Conservation (phyloP, 2,888 invertebrate genomes). For the Zonitis immaculata region DNA sequence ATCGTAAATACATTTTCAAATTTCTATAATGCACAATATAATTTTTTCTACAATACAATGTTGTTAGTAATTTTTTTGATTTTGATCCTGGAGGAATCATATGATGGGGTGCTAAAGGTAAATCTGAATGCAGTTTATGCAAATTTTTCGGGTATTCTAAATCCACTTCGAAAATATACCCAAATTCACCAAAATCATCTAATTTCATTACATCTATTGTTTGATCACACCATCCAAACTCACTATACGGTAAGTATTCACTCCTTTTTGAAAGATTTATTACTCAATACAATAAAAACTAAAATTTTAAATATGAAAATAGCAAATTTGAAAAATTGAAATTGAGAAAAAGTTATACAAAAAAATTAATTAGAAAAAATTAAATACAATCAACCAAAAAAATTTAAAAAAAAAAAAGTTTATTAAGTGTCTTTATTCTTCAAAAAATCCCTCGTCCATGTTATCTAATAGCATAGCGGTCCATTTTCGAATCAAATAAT, state of each 20-base stretch:
- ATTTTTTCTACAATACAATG: conserved; percentile 20
- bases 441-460: too few relatives aligned
- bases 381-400: too few relatives aligned
- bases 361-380: too few relatives aligned
- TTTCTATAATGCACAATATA: conserved; percentile 25
- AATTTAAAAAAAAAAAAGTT: too few relatives aligned
- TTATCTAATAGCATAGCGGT: too few relatives aligned
- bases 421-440: too few relatives aligned
- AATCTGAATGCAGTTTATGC: conserved; percentile 29
- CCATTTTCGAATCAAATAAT: too few relatives aligned
- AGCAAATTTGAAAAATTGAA: conserved; percentile 21
- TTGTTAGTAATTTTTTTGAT: conserved; percentile 15
- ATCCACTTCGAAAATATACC: conserved; percentile 32
- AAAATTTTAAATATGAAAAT: conserved; percentile 29
- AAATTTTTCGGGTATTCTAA: conserved; percentile 35
- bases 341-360: too few relatives aligned
- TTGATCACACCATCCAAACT: conserved; percentile 8
- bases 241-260: neutral
- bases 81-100: conserved; percentile 1
- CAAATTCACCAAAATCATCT: conserved; percentile 20
- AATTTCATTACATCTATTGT: conserved; percentile 4
- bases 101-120: conserved; percentile 1
- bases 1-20: conserved; percentile 26
- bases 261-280: neutral
- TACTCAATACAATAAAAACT: conserved; percentile 21